phyloP scores from a whole-genome alignment of 2,797 vertebrate species.

The Typhlichthys eigenmanni region DNA sequence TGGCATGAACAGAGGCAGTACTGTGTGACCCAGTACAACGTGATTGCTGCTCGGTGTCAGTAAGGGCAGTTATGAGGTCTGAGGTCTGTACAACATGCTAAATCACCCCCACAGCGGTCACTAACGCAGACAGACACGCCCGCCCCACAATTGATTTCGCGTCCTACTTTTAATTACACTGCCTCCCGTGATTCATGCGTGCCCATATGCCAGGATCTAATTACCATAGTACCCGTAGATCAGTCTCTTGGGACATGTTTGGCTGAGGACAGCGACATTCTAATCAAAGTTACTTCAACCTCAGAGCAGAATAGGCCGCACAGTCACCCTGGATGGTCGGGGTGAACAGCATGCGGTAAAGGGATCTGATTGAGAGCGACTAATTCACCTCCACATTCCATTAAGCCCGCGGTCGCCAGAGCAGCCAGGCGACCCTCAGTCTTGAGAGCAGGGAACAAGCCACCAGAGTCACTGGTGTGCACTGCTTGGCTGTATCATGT shows the following conservation, averaged over 20 bases:
- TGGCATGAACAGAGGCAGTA: too few relatives aligned
- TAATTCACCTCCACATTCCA: not conserved
- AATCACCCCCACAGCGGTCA: slow-evolving; percentile 38
- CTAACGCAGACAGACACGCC: slow-evolving; percentile 31
- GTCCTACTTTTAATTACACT: slow-evolving; percentile 39
- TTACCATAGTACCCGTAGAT: slow-evolving; percentile 24
- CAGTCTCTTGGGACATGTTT: slow-evolving; percentile 9
- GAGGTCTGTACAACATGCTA: slow-evolving; percentile 45
- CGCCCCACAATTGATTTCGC: slow-evolving; percentile 37
- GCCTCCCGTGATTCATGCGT: slow-evolving; percentile 44
- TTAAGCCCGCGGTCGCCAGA: slow-evolving; percentile 1
- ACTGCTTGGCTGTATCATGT: slow-evolving; percentile 33
- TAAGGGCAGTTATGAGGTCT: too few relatives aligned
- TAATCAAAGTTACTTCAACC: slow-evolving; percentile 16
- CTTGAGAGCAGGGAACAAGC: slow-evolving; percentile 7
- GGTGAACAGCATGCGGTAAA: slow-evolving; percentile 1
- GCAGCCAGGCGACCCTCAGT: slow-evolving; percentile 8
- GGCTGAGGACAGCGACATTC: slow-evolving; percentile 10
- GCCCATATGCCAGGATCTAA: slow-evolving; percentile 17
- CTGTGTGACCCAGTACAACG: too few relatives aligned
- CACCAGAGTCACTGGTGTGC: slow-evolving; percentile 12
- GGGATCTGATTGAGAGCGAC: not conserved
- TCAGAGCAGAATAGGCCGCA: slow-evolving; percentile 4
- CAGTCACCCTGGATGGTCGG: slow-evolving; percentile 1
- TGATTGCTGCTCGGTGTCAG: too few relatives aligned